A percentile compares a stretch with the other conserved stretches of the same genome.
phyloP scores from a whole-genome alignment of 2,113 vertebrate genomes.

The Corythoichthys haematopterus region DNA sequence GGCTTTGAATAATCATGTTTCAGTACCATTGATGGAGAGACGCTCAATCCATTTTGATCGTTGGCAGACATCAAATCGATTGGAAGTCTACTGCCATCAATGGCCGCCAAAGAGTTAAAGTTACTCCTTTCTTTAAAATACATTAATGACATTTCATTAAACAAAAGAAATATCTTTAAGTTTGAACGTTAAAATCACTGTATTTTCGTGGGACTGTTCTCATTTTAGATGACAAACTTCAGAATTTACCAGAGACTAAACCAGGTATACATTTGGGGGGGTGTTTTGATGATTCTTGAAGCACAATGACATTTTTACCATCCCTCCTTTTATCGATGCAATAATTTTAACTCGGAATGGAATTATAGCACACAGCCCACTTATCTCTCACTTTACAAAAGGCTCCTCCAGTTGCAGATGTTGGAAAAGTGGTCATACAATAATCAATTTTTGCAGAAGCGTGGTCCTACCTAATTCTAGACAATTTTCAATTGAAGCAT shows the following conservation, averaged over 20 bases:
- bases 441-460: background rate
- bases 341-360: constrained; percentile 46
- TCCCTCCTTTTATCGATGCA: constrained; percentile 41
- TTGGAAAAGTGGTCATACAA: constrained; percentile 1
- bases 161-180: background rate
- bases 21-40: too few species aligned
- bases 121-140: background rate
- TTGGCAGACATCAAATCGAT: too few species aligned
- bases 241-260: background rate
- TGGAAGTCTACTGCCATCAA: too few species aligned
- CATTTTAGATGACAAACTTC: background rate
- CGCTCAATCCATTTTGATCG: too few species aligned
- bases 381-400: constrained; percentile 40
- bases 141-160: background rate
- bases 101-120: too few species aligned
- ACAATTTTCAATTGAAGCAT: constrained; percentile 14
- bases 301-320: background rate
- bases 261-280: background rate
- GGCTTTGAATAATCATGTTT: too few species aligned
- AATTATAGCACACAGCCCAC: constrained; percentile 44
- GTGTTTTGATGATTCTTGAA: background rate
- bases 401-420: constrained; percentile 27
- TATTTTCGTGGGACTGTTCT: background rate
- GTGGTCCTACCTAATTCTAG: constrained; percentile 15
- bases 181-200: background rate